Percentiles rank a stretch among this genome's conserved stretches.
Evolutionary conservation across 2,888 invertebrate species (phyloP).

Genomic region (Serripes groenlandicus): DNA sequence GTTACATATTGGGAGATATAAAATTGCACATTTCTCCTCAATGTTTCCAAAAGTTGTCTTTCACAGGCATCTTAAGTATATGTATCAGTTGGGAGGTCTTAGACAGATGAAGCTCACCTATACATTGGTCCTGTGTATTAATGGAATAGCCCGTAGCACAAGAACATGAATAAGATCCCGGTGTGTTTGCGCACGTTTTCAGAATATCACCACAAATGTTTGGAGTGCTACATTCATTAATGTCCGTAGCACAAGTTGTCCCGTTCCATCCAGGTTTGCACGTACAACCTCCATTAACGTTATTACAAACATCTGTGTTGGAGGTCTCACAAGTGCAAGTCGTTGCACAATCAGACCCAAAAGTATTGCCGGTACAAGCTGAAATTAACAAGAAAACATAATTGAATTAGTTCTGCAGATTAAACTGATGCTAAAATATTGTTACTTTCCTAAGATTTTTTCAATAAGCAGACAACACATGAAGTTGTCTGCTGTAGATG

Average conservation of each 20-base stretch:
- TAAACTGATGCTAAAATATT: too few relatives aligned
- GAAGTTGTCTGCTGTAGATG: too few relatives aligned
- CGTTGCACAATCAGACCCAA: conserved; percentile 14
- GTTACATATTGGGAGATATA: not conserved
- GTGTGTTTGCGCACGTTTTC: conserved; percentile 50
- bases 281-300: conserved; percentile 55
- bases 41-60: not conserved
- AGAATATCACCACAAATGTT: conserved; percentile 45
- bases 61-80: not conserved
- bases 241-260: conserved; percentile 46
- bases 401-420: too few relatives aligned
- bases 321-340: conserved; percentile 36
- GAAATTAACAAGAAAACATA: too few relatives aligned
- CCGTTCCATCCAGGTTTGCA: conserved; percentile 64
- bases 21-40: not conserved
- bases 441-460: too few relatives aligned
- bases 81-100: not conserved
- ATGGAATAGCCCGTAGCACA: conserved; percentile 35
- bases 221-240: conserved; percentile 57
- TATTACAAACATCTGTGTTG: conserved; percentile 56
- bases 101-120: conserved; percentile 39
- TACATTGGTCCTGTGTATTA: conserved; percentile 18
- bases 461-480: too few relatives aligned
- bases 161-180: conserved; percentile 55
- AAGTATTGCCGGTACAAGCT: conserved; percentile 20